These are phyloP conservation scores for Hylomyscus alleni DNA, from an alignment of 2,797 vertebrate genomes.

Conservation along the genomic window DNA sequence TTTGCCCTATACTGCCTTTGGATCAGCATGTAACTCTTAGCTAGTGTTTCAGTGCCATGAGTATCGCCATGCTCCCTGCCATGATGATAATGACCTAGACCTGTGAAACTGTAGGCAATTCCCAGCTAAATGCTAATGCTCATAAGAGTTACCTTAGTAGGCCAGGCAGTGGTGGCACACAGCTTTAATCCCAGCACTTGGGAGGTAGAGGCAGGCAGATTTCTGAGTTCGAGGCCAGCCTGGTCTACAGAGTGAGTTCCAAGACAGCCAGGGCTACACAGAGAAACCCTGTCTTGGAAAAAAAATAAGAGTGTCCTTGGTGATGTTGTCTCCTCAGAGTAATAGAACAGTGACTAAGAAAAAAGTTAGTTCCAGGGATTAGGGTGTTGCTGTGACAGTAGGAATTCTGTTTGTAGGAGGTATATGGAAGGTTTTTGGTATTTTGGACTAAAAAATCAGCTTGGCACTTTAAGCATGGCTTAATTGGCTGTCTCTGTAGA, in stretches of 20 bases:
- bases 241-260: too few relatives aligned
- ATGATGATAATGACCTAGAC: too few relatives aligned
- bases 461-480: background rate
- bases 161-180: too few relatives aligned
- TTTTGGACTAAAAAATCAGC: background rate
- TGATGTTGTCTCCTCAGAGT: background rate
- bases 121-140: too few relatives aligned
- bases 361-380: background rate
- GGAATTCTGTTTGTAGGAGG: background rate
- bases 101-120: too few relatives aligned
- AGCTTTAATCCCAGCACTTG: too few relatives aligned
- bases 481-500: background rate
- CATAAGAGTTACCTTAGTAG: background rate
- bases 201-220: too few relatives aligned
- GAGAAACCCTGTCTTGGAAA: too few relatives aligned
- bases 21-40: background rate
- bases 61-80: too few relatives aligned
- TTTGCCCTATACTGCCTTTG: background rate
- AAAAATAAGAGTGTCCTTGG: background rate
- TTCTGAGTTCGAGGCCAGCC: too few relatives aligned
- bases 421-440: background rate
- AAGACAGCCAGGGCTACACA: too few relatives aligned
- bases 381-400: background rate
- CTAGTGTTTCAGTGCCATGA: too few relatives aligned
- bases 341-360: background rate